phyloP scores from a whole-genome alignment of 2,888 invertebrate genomes.

The Orchestes rusci region DNA sequence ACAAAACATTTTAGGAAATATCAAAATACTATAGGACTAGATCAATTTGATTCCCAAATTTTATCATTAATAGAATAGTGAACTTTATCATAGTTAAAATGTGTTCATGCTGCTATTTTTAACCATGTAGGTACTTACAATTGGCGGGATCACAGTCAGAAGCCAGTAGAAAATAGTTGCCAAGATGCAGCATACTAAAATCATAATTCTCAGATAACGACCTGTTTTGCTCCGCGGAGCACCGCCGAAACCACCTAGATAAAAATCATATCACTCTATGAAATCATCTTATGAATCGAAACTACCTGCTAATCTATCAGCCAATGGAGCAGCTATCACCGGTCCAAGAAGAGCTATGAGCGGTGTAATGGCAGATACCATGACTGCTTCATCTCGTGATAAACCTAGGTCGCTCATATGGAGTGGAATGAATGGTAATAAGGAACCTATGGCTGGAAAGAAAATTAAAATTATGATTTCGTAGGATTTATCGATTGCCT shows the following conservation, averaged over 20 bases:
- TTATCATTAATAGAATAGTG: too few relatives aligned
- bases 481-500: neutral
- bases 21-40: too few relatives aligned
- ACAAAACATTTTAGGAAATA: too few relatives aligned
- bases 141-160: constrained; percentile 59
- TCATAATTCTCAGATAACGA: constrained; percentile 59
- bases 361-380: constrained; percentile 73
- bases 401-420: constrained; percentile 71
- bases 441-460: constrained; percentile 66
- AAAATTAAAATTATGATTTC: neutral
- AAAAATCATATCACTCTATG: neutral
- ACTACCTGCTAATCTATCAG: constrained; percentile 58
- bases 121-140: too few relatives aligned
- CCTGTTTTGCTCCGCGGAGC: constrained; percentile 47
- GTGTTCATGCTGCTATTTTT: too few relatives aligned
- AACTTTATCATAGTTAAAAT: too few relatives aligned
- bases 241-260: constrained; percentile 35
- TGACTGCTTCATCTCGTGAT: constrained; percentile 63
- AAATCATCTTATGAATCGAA: neutral
- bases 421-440: constrained; percentile 73
- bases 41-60: too few relatives aligned
- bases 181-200: constrained; percentile 59
- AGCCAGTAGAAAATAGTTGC: constrained; percentile 63
- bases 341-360: constrained; percentile 74
- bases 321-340: constrained; percentile 66